Conservation (phyloP, 1,140 invertebrate species). For the Orchesella cincta region DNA sequence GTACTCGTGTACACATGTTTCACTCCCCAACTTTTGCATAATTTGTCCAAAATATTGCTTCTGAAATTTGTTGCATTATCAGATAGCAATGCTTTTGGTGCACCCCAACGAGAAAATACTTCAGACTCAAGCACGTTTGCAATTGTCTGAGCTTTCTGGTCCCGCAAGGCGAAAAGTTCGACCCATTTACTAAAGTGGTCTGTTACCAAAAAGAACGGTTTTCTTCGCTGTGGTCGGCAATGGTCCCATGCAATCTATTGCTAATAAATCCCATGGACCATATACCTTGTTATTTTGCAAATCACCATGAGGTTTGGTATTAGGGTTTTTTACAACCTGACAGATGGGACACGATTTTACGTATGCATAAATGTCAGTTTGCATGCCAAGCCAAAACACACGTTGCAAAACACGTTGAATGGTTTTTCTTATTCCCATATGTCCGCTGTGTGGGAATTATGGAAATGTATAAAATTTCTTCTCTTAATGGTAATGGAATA, state of each 20-base stretch:
- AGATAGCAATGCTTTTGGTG: conserved; percentile 45
- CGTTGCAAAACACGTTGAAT: conserved; percentile 8
- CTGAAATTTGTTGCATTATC: conserved; percentile 52
- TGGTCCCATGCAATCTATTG: conserved; percentile 48
- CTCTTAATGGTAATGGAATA: conserved; percentile 1
- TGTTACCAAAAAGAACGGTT: conserved; percentile 41
- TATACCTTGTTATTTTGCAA: neutral
- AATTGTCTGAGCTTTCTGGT: conserved; percentile 34
- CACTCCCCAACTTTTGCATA: conserved; percentile 34
- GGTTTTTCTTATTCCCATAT: conserved; percentile 33
- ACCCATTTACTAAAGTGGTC: conserved; percentile 51
- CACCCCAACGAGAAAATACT: conserved; percentile 51
- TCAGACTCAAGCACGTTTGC: conserved; percentile 44
- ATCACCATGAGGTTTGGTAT: neutral
- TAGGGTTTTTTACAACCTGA: conserved; percentile 30
- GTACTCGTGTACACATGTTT: conserved; percentile 49
- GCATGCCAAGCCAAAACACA: conserved; percentile 27
- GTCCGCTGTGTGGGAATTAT: conserved; percentile 10
- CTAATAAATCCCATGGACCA: conserved; percentile 47
- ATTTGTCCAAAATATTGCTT: conserved; percentile 31
- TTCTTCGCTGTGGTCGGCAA: conserved; percentile 43
- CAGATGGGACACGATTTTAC: conserved; percentile 25
- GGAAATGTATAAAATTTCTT: conserved; percentile 12
- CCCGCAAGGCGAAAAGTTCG: conserved; percentile 45
- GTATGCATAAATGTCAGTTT: conserved; percentile 33